Evolutionary conservation across 2,797 vertebrate species (phyloP).

Genomic region (Helostoma temminkii): DNA sequence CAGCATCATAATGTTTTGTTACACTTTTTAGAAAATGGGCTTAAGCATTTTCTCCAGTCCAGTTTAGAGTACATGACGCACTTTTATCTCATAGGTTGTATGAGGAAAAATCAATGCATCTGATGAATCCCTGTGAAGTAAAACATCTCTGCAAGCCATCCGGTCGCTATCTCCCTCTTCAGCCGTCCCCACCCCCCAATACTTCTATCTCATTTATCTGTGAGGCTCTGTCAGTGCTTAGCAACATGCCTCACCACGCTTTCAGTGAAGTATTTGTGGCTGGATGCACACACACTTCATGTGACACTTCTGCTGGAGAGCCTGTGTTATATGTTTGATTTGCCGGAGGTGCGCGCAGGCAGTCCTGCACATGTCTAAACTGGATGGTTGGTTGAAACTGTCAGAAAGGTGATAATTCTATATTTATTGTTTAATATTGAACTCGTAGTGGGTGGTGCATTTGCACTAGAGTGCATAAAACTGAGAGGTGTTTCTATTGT

Average conservation of each 20-base stretch:
- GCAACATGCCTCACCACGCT: constrained; percentile 49
- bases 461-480: no score
- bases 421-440: no score
- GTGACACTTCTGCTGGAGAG: constrained; percentile 20
- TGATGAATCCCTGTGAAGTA: constrained; percentile 40
- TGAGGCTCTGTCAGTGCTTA: constrained; percentile 50
- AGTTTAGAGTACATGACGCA: not conserved
- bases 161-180: constrained; percentile 14
- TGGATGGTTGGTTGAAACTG: not conserved
- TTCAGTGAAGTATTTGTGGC: constrained; percentile 19
- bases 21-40: no score
- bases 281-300: constrained; percentile 13
- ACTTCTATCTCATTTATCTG: constrained; percentile 44
- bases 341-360: constrained; percentile 19
- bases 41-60: not conserved
- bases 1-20: no score
- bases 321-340: not conserved
- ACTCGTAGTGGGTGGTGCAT: no score
- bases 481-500: no score
- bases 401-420: no score
- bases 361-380: not conserved
- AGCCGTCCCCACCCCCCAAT: constrained; percentile 12
- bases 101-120: constrained; percentile 32
- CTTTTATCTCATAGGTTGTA: constrained; percentile 12
- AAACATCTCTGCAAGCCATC: constrained; percentile 34